phyloP scores from a whole-genome alignment of 1,140 invertebrate genomes.

The Drosophila kikkawai region DNA sequence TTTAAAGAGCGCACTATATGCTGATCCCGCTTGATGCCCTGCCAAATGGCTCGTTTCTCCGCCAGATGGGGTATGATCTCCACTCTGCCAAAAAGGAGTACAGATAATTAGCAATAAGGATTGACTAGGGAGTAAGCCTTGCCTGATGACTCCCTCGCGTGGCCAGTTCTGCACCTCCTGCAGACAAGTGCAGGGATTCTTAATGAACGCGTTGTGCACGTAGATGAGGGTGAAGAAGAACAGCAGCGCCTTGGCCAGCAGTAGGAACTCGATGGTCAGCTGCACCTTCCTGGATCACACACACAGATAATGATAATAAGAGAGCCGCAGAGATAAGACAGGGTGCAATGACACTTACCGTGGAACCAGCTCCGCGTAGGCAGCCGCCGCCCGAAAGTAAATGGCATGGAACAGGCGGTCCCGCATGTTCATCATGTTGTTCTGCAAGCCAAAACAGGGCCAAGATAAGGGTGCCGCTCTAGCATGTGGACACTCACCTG shows the following conservation, averaged over 20 bases:
- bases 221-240: conserved; percentile 97
- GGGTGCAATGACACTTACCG: conserved; percentile 47
- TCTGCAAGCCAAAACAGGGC: conserved; percentile 85
- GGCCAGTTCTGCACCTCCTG: conserved; percentile 97
- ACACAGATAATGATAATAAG: background rate
- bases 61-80: conserved; percentile 96
- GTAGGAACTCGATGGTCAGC: conserved; percentile 95
- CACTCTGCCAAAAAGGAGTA: conserved; percentile 86
- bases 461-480: conserved; percentile 30
- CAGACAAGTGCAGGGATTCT: conserved; percentile 96
- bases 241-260: conserved; percentile 94
- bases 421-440: conserved; percentile 93
- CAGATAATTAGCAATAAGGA: background rate
- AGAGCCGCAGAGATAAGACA: conserved; percentile 3
- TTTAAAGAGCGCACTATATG: conserved; percentile 60
- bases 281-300: conserved; percentile 88
- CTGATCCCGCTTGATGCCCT: conserved; percentile 86
- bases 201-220: conserved; percentile 97
- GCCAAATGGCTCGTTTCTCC: conserved; percentile 92
- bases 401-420: conserved; percentile 98
- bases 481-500: conserved; percentile 49
- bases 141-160: conserved; percentile 95
- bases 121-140: background rate
- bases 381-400: conserved; percentile 95
- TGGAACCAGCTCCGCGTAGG: conserved; percentile 96